These are phyloP conservation scores for Alethe castanea DNA, from an alignment of 2,113 vertebrate species.

Conservation along the genomic window DNA sequence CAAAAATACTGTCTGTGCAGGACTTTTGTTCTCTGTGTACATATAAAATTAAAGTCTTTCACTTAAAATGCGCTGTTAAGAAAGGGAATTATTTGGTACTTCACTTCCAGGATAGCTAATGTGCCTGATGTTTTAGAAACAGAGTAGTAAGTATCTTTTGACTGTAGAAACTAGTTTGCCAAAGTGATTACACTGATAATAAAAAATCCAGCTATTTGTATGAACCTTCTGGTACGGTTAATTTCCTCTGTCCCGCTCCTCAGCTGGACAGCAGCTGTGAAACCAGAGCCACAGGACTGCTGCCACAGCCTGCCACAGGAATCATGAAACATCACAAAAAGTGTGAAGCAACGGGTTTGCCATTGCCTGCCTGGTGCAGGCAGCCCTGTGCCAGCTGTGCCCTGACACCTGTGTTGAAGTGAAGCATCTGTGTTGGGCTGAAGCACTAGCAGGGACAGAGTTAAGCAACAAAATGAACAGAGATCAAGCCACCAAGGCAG, in stretches of 20 bases:
- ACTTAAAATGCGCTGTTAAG: background rate
- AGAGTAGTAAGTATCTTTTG: background rate
- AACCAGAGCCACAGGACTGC: background rate
- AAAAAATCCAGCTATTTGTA: background rate
- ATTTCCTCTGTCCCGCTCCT: background rate
- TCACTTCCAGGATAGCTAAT: background rate
- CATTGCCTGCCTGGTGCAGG: background rate
- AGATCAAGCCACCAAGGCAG: background rate
- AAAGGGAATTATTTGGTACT: background rate
- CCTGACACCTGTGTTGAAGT: background rate
- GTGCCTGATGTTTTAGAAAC: background rate
- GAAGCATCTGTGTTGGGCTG: background rate
- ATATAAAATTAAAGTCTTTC: background rate
- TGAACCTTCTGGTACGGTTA: background rate
- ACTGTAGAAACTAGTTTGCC: background rate
- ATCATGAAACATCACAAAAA: background rate
- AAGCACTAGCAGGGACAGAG: background rate
- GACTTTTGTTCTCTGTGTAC: background rate
- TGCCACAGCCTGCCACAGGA: background rate
- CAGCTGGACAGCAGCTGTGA: background rate
- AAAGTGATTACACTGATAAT: background rate
- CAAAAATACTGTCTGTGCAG: background rate
- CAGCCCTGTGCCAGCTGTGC: background rate
- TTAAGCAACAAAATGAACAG: background rate
- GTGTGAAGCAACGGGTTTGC: accelerated